Base-by-base conservation (phyloP, 1,140 invertebrate genomes). In the Oreohelix idahoensis region DNA sequence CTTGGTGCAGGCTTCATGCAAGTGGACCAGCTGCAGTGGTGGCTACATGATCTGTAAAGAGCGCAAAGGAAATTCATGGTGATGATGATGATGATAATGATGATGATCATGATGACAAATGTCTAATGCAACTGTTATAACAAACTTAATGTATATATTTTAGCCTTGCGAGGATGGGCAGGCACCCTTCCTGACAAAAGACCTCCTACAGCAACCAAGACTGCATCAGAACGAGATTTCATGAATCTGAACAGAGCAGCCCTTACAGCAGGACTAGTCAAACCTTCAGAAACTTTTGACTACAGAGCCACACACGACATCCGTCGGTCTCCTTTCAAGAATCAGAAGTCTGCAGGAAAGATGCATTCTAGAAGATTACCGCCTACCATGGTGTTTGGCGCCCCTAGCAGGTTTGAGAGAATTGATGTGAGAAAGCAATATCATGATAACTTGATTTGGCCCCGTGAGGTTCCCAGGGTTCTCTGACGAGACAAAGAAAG, bases 271-370 rank as follows among this genome's bases (percentile, higher is more conserved):
- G 91, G 91, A 71, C 84, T 92, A 45, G 88, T 90, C 32, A 90
- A 86, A 45, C 86, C 90, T n/a, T 73, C 81, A 42, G 91, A 90
- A 81, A 85, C 90, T 71, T 88, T 86, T 77, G 86, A 90, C 74
- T 92, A 89, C 86, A 83, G 91, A 78, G 88, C 90, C 2, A 91
- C 89, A 15, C 89, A 92, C 84, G 90, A 92, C 84, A 87, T 91
- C 15, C 84, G 90, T 4, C 77, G 86, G n/a, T 87, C 87, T 80
- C 79, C 78, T 26, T 85, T 85, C 13, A 84, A 84, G 39, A 84
- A 86, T 29, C 74, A 82, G 63, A 86, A 89, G 73, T 86, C 87
- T 17, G 79, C 86, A n/a, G 84, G 82, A 17, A 87, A 86, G 80
- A 82, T 80, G 26, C 78, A 86, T 84, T 87, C 86, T 11, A 77